These are phyloP conservation scores for Pachyuromys duprasi DNA, from an alignment of 2,797 vertebrate genomes.

Conservation along the genomic window DNA sequence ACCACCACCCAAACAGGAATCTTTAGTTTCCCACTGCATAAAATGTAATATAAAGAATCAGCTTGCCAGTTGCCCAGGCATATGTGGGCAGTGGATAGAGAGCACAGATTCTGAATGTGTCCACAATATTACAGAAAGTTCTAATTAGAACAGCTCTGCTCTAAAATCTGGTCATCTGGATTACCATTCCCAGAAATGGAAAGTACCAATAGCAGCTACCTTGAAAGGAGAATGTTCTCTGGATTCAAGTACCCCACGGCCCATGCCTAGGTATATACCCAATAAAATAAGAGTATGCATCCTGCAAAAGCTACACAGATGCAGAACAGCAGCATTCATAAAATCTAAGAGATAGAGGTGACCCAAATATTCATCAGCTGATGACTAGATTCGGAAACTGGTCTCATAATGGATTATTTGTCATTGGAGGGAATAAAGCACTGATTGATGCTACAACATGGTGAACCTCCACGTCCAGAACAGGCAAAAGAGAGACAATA, in stretches of 20 bases:
- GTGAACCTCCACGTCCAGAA: neutral
- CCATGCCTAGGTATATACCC: neutral
- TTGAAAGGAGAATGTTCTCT: neutral
- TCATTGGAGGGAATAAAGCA: neutral
- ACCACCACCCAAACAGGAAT: neutral
- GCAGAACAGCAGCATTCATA: neutral
- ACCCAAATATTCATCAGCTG: neutral
- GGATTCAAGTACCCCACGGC: neutral
- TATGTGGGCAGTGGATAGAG: neutral
- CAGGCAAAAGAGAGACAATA: neutral
- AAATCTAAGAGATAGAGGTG: neutral
- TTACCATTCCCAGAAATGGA: neutral
- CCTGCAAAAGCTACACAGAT: neutral
- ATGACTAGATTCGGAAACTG: neutral
- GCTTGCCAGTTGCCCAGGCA: neutral
- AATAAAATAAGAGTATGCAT: neutral
- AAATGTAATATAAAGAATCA: neutral
- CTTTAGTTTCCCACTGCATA: neutral
- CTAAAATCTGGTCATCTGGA: neutral
- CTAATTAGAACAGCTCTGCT: neutral
- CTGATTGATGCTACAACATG: neutral
- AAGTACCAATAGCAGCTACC: neutral
- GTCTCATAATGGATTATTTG: neutral
- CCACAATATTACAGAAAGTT: neutral
- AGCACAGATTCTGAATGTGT: neutral